Base-by-base conservation (phyloP, 23 tunicate species). In the Corella eumyota region DNA sequence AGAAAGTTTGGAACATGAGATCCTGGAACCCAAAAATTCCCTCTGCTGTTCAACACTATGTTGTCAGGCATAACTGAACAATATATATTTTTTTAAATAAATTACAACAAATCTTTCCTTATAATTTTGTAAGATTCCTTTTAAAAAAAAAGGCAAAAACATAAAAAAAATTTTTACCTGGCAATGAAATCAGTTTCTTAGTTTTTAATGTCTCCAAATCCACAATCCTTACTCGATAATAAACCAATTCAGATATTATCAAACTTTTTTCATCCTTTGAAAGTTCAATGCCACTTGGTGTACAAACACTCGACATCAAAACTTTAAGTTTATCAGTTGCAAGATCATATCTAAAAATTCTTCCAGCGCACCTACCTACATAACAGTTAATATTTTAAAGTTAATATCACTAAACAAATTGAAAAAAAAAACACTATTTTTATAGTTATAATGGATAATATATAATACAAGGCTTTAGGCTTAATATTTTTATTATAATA, bases 201-300 rank as follows among this genome's bases (percentile, higher is more conserved):
- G 35, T 69, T 32, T 56, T 40, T 57, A 70, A 63, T 33, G 85
- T 61, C 6, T 26, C 48, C 9, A 57, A 52, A 61, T 78, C 85
- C 19, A 78, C 1, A 66, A 66, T 68, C 19, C n/a, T 34, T 1
- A 68, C 55, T 17, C 85, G 60, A 36, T 56, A 56, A 9, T 62
- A 64, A 61, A 36, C 15, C 4, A 76, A 37, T 66, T 78, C 85
- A 52, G 70, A 17, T 25, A 78, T 56, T 27, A 78, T 66, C 32
- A 78, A 6, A 5, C 64, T 61, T 30, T 34, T 61, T 62, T 78
- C 76, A 68, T 68, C 64, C 6, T 34, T 36, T 23, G 70, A 68
- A 33, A 78, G 50, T 51, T 78, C 76, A 23, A 78, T 49, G 19
- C 85, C 85, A 28, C 69, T 78, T 23, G 76, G 70, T 38, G 62